These are phyloP conservation scores for Trematocara macrostoma DNA, from an alignment of 2,113 vertebrate genomes.

Conservation along the genomic window DNA sequence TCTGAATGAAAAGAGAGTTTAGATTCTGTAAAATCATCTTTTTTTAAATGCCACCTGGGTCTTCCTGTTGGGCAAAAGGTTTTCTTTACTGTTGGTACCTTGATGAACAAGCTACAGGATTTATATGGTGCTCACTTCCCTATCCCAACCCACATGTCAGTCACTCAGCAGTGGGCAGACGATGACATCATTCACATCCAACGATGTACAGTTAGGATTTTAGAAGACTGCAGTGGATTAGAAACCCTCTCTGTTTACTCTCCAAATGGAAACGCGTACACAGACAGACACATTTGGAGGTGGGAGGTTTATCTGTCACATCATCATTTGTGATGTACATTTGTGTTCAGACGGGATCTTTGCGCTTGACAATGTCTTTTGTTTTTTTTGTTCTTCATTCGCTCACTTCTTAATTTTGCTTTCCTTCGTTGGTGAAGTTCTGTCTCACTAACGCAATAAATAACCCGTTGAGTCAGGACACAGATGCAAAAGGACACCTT, in stretches of 20 bases:
- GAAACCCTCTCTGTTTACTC: neutral
- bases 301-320: neutral
- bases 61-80: neutral
- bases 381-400: fast-evolving
- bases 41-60: neutral
- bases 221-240: neutral
- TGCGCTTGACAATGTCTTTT: neutral
- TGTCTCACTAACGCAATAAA: neutral
- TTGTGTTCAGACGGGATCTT: neutral
- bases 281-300: neutral
- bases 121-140: neutral
- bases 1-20: neutral
- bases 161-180: neutral
- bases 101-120: neutral
- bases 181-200: neutral
- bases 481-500: neutral
- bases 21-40: neutral
- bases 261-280: neutral
- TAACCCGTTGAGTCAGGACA: neutral
- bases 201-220: neutral
- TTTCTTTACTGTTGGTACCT: neutral
- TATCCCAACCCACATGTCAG: neutral
- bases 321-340: neutral
- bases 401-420: neutral
- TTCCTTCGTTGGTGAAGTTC: neutral